phyloP scores from a whole-genome alignment of 2,797 vertebrate genomes.

The Tangara arthus region DNA sequence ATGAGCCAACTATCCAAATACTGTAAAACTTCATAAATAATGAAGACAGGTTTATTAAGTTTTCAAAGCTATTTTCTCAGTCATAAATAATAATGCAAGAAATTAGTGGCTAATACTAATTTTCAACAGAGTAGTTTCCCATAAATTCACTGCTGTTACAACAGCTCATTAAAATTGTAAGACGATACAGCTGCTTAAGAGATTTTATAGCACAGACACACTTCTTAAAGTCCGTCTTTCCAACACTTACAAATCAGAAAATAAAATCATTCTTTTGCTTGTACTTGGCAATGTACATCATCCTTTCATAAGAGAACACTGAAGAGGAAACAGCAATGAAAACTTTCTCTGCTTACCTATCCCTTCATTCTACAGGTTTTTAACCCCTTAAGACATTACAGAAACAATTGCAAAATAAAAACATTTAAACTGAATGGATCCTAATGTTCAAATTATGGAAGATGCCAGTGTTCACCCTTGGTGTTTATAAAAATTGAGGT shows the following conservation, averaged over 20 bases:
- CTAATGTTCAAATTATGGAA: background rate
- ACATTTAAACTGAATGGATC: background rate
- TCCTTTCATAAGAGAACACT: background rate
- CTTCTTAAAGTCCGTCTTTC: background rate
- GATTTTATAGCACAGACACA: background rate
- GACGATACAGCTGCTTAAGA: background rate
- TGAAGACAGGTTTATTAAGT: conserved; percentile 18
- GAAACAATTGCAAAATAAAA: background rate
- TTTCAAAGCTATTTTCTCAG: conserved; percentile 36
- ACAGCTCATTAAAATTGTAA: conserved; percentile 36
- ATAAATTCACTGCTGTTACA: conserved; percentile 12
- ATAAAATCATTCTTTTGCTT: background rate
- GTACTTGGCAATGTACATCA: background rate
- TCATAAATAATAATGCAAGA: conserved; percentile 43
- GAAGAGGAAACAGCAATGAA: background rate
- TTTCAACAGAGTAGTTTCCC: background rate
- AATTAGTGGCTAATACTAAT: conserved; percentile 29
- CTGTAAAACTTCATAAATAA: conserved; percentile 26
- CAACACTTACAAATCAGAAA: background rate
- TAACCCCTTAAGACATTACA: background rate
- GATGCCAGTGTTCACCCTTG: background rate
- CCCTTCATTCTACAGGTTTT: background rate
- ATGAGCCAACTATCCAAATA: conserved; percentile 18
- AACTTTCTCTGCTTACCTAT: fast-evolving
- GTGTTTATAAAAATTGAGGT: background rate